These are phyloP conservation scores for Stenchaetothrips biformis DNA, from an alignment of 2,888 invertebrate species.

Conservation along the genomic window DNA sequence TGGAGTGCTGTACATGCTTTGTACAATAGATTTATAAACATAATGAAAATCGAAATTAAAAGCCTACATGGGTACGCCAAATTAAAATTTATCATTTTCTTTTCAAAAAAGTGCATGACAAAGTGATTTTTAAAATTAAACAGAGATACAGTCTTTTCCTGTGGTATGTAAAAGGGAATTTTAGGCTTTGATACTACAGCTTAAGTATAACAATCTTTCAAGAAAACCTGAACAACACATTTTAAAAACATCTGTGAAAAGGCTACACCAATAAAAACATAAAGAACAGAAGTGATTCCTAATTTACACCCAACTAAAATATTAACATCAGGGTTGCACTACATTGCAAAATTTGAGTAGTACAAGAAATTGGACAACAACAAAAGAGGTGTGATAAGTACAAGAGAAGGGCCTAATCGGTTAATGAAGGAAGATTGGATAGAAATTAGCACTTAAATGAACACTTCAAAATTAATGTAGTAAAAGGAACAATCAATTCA, in stretches of 20 bases:
- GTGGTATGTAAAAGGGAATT: neutral
- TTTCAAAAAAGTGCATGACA: neutral
- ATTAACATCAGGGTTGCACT: too few species aligned
- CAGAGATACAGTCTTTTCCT: slow-evolving; percentile 15
- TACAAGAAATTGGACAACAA: too few species aligned
- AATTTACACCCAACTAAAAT: too few species aligned
- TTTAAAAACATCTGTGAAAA: neutral
- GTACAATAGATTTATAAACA: neutral
- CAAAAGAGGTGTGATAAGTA: too few species aligned
- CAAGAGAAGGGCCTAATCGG: too few species aligned
- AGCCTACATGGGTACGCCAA: neutral
- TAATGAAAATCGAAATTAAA: neutral
- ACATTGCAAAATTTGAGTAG: too few species aligned
- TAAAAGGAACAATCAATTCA: slow-evolving; percentile 16
- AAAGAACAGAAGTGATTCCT: neutral
- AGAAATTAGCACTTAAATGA: neutral
- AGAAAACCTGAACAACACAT: neutral
- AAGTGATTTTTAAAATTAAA: neutral
- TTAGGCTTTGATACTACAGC: neutral
- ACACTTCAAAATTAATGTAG: neutral
- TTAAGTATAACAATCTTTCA: neutral
- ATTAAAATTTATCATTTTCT: neutral
- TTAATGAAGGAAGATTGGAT: neutral
- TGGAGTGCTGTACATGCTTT: neutral
- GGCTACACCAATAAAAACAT: neutral